phyloP scores from a whole-genome alignment of 1,140 invertebrate genomes.

The Bombus cullumanus region DNA sequence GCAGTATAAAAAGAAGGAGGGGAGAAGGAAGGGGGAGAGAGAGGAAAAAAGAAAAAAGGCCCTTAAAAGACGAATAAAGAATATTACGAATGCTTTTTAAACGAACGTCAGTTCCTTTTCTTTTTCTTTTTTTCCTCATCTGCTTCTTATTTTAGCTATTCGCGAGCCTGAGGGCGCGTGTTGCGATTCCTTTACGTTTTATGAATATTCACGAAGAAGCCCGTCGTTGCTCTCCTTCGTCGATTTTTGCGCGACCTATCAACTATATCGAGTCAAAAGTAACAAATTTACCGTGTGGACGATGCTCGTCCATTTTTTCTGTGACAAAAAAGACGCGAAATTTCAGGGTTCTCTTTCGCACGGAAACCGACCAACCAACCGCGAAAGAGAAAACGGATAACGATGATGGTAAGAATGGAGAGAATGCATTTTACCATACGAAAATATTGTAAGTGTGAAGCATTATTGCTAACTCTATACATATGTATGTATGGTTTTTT shows the following conservation, averaged over 20 bases:
- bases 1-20: conserved; percentile 13
- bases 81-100: conserved; percentile 31
- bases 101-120: not conserved
- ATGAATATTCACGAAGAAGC: not conserved
- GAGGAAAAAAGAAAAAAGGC: conserved; percentile 38
- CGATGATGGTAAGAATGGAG: no score
- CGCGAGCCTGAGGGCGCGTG: not conserved
- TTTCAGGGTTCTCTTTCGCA: not conserved
- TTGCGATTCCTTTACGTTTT: not conserved
- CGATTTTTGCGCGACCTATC: not conserved
- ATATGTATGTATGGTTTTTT: not conserved
- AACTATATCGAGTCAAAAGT: not conserved
- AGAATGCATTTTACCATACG: not conserved
- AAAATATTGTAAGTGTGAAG: not conserved
- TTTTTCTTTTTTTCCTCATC: not conserved
- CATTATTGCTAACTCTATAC: not conserved
- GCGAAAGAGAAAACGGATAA: not conserved
- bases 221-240: conserved; percentile 28
- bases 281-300: not conserved
- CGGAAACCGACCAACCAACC: not conserved
- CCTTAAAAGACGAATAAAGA: conserved; percentile 44
- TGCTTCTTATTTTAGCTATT: not conserved
- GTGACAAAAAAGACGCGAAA: conserved; percentile 51
- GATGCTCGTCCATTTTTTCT: conserved; percentile 34
- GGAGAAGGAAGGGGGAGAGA: not conserved